phyloP scores from a whole-genome alignment of 2,797 vertebrate genomes.

The Columba guinea region DNA sequence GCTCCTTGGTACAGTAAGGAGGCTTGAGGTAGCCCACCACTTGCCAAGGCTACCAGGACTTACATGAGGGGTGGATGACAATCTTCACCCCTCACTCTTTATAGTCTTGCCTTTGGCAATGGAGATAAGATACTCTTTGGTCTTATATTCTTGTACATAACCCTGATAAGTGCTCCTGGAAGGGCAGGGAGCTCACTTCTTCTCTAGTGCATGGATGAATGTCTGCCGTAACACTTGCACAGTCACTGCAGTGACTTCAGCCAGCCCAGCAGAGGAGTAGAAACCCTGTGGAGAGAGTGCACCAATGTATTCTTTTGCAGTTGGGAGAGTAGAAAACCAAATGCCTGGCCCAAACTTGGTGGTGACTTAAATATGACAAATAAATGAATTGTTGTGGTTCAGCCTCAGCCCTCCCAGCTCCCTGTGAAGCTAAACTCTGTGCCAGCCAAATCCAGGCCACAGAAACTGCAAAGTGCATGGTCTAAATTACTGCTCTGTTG shows the following conservation, averaged over 20 bases:
- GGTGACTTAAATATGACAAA: not conserved
- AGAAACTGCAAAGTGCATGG: not conserved
- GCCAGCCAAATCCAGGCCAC: too few relatives aligned
- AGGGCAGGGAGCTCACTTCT: not conserved
- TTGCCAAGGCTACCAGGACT: not conserved
- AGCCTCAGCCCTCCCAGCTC: too few relatives aligned
- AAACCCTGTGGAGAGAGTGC: not conserved
- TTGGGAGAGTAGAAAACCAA: not conserved
- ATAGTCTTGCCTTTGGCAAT: not conserved
- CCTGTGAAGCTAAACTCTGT: too few relatives aligned
- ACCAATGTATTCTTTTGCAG: not conserved
- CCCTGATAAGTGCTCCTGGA: rapidly evolving
- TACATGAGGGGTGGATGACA: not conserved
- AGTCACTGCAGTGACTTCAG: not conserved
- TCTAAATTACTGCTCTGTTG: not conserved
- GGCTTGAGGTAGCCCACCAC: too few relatives aligned
- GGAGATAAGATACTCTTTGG: not conserved
- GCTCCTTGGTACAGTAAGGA: not conserved
- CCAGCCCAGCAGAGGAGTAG: not conserved
- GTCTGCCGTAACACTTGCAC: rapidly evolving
- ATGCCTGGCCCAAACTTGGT: not conserved
- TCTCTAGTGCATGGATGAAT: rapidly evolving
- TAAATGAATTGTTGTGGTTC: not conserved
- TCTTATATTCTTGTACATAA: not conserved
- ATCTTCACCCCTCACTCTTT: not conserved